Percentiles rank a stretch among this genome's conserved stretches.
Evolutionary conservation across 1,140 invertebrate genomes (phyloP).

Genomic region (Drosophila sechellia): DNA sequence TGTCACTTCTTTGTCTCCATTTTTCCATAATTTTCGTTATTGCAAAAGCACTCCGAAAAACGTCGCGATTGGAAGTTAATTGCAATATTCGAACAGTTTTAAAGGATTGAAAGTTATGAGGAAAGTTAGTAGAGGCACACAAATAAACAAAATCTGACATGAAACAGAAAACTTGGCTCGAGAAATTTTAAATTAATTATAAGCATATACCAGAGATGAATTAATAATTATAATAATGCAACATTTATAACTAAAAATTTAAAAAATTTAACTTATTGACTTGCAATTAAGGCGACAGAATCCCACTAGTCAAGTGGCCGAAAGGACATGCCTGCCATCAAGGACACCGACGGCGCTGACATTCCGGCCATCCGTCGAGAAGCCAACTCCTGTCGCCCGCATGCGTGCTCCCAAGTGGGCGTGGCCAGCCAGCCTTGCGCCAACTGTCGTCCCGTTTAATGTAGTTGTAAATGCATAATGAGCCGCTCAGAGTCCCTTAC

Average conservation of each 20-base stretch:
- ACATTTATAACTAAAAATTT: too few species aligned
- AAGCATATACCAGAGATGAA: too few species aligned
- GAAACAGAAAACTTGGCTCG: too few species aligned
- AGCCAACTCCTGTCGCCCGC: conserved; percentile 20
- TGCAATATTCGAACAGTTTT: conserved; percentile 15
- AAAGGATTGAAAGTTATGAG: background rate
- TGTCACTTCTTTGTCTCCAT: conserved; percentile 59
- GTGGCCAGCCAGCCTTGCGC: background rate
- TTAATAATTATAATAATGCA: too few species aligned
- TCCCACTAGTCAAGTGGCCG: conserved; percentile 13
- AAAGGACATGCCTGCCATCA: conserved; percentile 24
- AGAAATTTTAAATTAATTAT: too few species aligned
- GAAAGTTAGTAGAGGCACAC: too few species aligned
- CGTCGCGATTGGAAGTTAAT: conserved; percentile 23
- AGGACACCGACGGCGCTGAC: conserved; percentile 4
- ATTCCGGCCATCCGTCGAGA: conserved; percentile 14
- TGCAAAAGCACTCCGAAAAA: conserved; percentile 6
- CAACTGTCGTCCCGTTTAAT: conserved; percentile 37
- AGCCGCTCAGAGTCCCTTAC: conserved; percentile 12
- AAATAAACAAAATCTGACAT: too few species aligned
- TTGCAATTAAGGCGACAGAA: conserved; percentile 16
- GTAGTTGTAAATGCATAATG: conserved; percentile 65
- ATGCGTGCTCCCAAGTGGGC: conserved; percentile 4
- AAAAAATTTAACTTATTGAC: background rate
- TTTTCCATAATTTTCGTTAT: conserved; percentile 12